These are phyloP conservation scores for Anguilla rostrata DNA, from an alignment of 2,113 vertebrate species.

Conservation along the genomic window DNA sequence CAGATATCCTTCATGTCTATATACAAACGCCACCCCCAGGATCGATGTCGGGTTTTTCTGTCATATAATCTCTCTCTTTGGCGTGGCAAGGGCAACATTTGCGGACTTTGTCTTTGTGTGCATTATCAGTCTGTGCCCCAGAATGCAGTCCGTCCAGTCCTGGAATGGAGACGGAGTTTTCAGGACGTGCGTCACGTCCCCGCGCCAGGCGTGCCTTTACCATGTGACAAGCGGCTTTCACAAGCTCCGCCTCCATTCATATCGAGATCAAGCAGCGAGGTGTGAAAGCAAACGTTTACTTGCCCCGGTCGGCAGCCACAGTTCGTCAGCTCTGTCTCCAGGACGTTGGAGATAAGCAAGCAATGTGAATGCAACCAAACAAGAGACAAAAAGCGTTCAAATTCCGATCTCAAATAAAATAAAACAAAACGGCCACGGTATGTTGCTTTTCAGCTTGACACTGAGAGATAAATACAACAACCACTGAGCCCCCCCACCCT, in stretches of 20 bases:
- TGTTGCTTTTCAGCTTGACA: background rate
- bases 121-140: background rate
- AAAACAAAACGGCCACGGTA: background rate
- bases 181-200: background rate
- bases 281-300: background rate
- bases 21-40: slow-evolving; percentile 41
- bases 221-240: background rate
- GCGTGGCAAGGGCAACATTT: slow-evolving; percentile 20
- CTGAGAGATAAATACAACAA: too few species aligned
- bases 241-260: background rate
- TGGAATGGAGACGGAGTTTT: background rate
- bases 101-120: slow-evolving; percentile 35
- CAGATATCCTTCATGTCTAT: slow-evolving; percentile 51
- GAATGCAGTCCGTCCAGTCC: background rate
- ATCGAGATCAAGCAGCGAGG: background rate
- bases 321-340: background rate
- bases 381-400: background rate
- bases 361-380: background rate
- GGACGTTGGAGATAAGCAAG: background rate
- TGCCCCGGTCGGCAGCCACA: background rate
- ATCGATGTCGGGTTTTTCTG: slow-evolving; percentile 37
- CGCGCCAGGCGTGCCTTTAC: background rate
- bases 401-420: background rate
- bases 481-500: background rate
- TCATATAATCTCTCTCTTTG: slow-evolving; percentile 36